A percentile compares a stretch with the other conserved stretches of the same genome.
Conservation (phyloP, 1,140 invertebrate genomes). For the Sinonovacula constricta region DNA sequence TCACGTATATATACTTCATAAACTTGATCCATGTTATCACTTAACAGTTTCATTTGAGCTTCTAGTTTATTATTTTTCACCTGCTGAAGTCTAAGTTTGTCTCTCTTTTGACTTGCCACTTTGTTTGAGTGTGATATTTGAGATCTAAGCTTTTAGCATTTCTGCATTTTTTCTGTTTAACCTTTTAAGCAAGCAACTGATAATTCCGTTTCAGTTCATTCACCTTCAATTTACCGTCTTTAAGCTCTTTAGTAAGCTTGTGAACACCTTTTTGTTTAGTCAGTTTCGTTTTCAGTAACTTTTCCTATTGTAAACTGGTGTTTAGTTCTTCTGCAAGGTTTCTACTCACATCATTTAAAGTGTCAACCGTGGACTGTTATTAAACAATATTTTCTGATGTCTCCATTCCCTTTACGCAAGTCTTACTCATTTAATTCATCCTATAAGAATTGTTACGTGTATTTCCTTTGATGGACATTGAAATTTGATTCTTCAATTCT, state of each 20-base stretch:
- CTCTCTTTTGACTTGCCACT: background rate
- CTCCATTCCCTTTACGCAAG: background rate
- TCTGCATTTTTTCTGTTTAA: background rate
- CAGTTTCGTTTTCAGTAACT: background rate
- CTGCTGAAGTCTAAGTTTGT: background rate
- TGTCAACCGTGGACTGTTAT: background rate
- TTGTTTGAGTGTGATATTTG: too few relatives aligned
- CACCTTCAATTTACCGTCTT: too few relatives aligned
- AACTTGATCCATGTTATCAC: too few relatives aligned
- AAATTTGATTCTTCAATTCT: too few relatives aligned
- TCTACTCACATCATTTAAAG: background rate
- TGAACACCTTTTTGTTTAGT: background rate
- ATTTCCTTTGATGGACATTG: too few relatives aligned
- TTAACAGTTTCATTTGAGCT: constrained; percentile 9
- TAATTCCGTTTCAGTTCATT: background rate
- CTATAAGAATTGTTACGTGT: too few relatives aligned
- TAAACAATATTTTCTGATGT: background rate
- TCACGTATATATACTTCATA: too few relatives aligned
- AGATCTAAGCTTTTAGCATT: background rate
- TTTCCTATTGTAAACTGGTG: background rate
- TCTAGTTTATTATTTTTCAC: constrained; percentile 4
- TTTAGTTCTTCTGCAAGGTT: constrained; percentile 2
- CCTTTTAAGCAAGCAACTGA: background rate
- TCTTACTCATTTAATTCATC: too few relatives aligned
- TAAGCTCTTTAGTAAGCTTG: background rate